phyloP scores from a whole-genome alignment of 2,888 invertebrate species.

The Scaptomyza flava region DNA sequence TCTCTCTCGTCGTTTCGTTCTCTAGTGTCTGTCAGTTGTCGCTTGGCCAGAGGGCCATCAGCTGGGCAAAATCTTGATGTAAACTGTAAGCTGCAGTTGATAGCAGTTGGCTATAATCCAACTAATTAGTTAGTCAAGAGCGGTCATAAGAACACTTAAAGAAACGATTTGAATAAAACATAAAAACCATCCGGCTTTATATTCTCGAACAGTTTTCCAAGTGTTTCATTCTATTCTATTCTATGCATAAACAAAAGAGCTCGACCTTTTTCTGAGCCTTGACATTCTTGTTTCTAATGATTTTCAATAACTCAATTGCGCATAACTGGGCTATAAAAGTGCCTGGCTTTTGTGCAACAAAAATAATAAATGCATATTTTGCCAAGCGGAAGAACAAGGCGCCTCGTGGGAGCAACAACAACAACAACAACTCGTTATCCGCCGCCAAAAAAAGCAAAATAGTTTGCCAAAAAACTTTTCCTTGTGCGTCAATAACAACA shows the following conservation, averaged over 20 bases:
- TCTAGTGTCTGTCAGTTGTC: constrained; percentile 3
- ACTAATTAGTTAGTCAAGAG: constrained; percentile 49
- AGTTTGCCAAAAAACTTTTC: constrained; percentile 51
- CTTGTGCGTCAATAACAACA: constrained; percentile 51
- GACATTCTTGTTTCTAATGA: constrained; percentile 33
- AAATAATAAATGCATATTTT: constrained; percentile 9
- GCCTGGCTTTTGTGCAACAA: constrained; percentile 22
- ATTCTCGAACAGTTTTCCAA: no score
- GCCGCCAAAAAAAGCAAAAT: constrained; percentile 28
- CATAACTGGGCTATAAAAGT: constrained; percentile 38
- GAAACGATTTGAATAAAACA: no score
- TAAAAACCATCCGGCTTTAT: background rate
- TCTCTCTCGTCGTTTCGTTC: constrained; percentile 16
- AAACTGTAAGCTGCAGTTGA: constrained; percentile 26
- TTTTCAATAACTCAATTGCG: constrained; percentile 32
- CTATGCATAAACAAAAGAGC: background rate
- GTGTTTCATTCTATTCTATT: no score
- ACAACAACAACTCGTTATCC: constrained; percentile 28
- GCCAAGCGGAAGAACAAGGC: constrained; percentile 21
- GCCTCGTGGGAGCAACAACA: constrained; percentile 37
- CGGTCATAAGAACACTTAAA: constrained; percentile 6
- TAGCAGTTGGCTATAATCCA: constrained; percentile 46
- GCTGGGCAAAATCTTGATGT: constrained; percentile 6
- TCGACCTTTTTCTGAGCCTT: constrained; percentile 29
- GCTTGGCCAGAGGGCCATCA: no score